Conservation (phyloP, 1,140 invertebrate species). For the Scylla paramamosain region DNA sequence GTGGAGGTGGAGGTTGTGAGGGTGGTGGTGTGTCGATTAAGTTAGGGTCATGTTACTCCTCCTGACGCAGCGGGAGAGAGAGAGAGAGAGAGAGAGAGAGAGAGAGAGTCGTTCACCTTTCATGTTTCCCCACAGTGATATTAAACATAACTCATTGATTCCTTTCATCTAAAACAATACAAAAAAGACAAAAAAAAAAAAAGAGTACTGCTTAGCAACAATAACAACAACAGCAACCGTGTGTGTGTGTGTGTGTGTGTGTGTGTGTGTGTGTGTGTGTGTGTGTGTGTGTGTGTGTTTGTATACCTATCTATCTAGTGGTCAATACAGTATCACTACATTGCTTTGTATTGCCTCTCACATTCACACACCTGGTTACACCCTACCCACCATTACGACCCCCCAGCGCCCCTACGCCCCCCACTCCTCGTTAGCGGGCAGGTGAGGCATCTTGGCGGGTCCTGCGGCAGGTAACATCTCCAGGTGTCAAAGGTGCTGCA, state of each 20-base stretch:
- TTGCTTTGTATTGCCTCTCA: neutral
- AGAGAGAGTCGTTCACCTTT: no score
- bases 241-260: conserved; percentile 20
- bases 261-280: conserved; percentile 20
- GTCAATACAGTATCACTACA: neutral
- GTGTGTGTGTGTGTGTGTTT: conserved; percentile 7
- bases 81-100: no score
- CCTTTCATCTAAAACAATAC: no score
- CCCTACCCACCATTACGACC: neutral
- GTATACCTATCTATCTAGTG: no score
- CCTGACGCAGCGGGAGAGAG: no score
- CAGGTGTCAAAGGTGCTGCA: neutral
- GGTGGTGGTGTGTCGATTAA: no score
- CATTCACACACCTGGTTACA: neutral
- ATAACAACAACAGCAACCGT: neutral
- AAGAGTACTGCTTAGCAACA: neutral
- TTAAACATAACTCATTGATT: no score
- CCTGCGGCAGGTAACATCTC: neutral
- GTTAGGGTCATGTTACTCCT: no score
- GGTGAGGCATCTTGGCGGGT: neutral
- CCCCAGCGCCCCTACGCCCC: neutral
- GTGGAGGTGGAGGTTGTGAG: no score
- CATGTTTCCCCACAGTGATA: no score
- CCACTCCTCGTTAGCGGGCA: neutral
- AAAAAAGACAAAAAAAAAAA: neutral